These are phyloP conservation scores for Sericinus montela DNA, from an alignment of 2,888 invertebrate species.

Conservation along the genomic window DNA sequence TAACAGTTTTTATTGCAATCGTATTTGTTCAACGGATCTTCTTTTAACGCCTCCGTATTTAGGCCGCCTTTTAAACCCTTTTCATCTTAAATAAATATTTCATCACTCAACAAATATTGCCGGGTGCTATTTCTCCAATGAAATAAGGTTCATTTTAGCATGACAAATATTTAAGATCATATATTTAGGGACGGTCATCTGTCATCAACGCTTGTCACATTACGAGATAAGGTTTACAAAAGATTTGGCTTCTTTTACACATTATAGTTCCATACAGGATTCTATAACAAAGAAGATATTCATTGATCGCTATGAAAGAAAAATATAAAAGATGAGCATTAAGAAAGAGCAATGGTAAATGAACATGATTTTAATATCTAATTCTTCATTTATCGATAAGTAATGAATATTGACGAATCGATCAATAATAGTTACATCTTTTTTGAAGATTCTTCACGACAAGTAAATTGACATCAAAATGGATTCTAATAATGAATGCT, in stretches of 20 bases:
- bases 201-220: conserved; percentile 71
- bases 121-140: conserved; percentile 11
- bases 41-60: conserved; percentile 72
- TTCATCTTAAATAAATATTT: conserved; percentile 30
- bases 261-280: conserved; percentile 27
- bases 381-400: background rate
- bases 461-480: conserved; percentile 44
- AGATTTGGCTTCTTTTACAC: conserved; percentile 36
- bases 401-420: conserved; percentile 13
- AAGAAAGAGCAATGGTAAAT: background rate
- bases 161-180: conserved; percentile 21
- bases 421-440: conserved; percentile 28
- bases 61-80: conserved; percentile 42
- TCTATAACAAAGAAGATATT: background rate
- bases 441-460: conserved; percentile 19
- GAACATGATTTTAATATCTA: background rate
- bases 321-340: background rate
- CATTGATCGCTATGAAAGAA: conserved; percentile 17
- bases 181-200: conserved; percentile 42
- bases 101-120: conserved; percentile 1
- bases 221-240: conserved; percentile 42
- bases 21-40: conserved; percentile 45
- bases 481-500: conserved; percentile 30
- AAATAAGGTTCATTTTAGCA: conserved; percentile 27
- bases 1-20: conserved; percentile 38